A percentile compares a stretch with the other conserved stretches of the same genome.
Conservation (phyloP, 2,113 vertebrate genomes). For the Nyctereutes procyonoides region DNA sequence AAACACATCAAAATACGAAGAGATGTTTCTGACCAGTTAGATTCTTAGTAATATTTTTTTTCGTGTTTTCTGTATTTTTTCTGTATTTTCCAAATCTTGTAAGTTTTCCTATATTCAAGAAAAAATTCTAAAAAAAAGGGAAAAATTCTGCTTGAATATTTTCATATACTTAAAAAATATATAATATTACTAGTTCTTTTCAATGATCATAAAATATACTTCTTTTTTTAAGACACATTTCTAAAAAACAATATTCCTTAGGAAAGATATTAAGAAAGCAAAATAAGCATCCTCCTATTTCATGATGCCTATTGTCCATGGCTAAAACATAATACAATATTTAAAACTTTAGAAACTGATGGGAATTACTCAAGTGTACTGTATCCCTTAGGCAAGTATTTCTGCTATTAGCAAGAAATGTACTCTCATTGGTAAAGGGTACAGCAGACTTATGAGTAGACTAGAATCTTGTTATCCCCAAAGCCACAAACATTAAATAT, state of each 20-base stretch:
- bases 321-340: background rate
- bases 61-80: background rate
- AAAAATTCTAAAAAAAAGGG: background rate
- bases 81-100: conserved; percentile 15
- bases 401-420: conserved; percentile 5
- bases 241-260: background rate
- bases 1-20: conserved; percentile 20
- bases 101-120: background rate
- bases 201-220: background rate
- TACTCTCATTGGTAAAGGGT: background rate
- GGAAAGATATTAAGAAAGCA: background rate
- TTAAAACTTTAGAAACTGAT: background rate
- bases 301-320: background rate
- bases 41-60: background rate
- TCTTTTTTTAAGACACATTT: background rate
- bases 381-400: background rate
- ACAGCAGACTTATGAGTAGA: background rate
- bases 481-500: conserved; percentile 38
- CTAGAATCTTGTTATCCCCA: background rate
- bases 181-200: background rate
- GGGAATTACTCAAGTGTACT: background rate
- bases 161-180: background rate
- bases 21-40: background rate
- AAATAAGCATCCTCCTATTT: background rate
- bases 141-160: background rate